Conservation (phyloP, 2,888 invertebrate species). For the Eupsilia transversa region DNA sequence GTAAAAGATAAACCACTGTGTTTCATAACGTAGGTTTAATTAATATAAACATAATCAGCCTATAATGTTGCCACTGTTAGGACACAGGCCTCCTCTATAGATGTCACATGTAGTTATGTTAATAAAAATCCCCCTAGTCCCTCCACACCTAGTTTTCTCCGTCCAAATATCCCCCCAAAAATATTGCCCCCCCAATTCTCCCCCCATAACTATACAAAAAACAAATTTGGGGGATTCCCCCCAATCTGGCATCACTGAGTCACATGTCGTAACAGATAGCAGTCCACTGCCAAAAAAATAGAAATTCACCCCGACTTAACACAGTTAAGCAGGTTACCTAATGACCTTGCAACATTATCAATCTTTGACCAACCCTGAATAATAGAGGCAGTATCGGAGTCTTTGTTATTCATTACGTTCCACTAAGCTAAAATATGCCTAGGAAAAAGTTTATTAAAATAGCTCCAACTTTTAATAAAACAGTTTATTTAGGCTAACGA, state of each 20-base stretch:
- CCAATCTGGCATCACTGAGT: too few relatives aligned
- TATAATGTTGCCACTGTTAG: too few relatives aligned
- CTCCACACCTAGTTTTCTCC: too few relatives aligned
- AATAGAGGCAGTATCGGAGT: background rate
- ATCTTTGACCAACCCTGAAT: background rate
- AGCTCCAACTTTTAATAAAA: conserved; percentile 5
- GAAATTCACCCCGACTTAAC: background rate
- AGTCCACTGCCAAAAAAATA: too few relatives aligned
- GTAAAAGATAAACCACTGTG: background rate
- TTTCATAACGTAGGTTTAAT: background rate
- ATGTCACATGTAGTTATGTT: too few relatives aligned
- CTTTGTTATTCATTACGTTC: conserved; percentile 7
- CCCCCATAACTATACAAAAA: too few relatives aligned
- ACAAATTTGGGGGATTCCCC: too few relatives aligned
- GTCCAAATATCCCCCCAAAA: too few relatives aligned
- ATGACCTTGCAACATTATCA: background rate
- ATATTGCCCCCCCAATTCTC: too few relatives aligned
- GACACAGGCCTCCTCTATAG: too few relatives aligned
- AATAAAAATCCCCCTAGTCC: too few relatives aligned
- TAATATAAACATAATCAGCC: too few relatives aligned
- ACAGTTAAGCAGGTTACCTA: background rate
- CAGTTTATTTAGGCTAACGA: conserved; percentile 25
- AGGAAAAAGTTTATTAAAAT: conserved; percentile 4
- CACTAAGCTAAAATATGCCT: background rate
- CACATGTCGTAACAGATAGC: background rate